Conservation (phyloP, 30 jellyfish, hydroid and myxozoan species). For the Clytia hemisphaerica region DNA sequence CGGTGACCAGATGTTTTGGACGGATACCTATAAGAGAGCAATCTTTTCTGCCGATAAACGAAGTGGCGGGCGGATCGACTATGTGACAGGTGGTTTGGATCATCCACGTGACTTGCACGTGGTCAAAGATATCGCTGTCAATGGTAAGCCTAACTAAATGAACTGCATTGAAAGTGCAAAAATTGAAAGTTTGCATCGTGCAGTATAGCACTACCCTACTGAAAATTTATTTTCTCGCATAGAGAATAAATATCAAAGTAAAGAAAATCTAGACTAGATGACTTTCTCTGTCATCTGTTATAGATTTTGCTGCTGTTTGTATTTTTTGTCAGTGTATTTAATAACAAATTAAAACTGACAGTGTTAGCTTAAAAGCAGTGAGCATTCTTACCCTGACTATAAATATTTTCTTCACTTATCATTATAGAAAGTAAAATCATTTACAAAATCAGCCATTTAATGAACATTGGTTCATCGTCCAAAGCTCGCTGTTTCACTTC, state of each 20-base stretch:
- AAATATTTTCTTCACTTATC: too few species aligned
- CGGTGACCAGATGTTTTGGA: constrained; percentile 24
- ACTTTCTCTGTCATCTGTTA: too few species aligned
- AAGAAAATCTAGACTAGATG: too few species aligned
- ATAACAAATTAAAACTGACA: too few species aligned
- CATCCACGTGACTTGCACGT: constrained; percentile 31
- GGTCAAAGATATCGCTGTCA: not conserved
- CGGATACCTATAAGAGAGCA: constrained; percentile 24
- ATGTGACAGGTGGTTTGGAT: constrained; percentile 39
- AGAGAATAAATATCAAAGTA: too few species aligned
- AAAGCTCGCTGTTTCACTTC: not conserved
- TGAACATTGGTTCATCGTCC: not conserved
- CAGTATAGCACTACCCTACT: not conserved
- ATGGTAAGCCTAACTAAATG: not conserved
- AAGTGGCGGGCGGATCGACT: constrained; percentile 35
- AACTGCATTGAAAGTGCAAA: not conserved
- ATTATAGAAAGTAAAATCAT: too few species aligned
- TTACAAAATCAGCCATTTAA: not conserved
- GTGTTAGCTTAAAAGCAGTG: too few species aligned
- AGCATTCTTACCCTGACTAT: too few species aligned
- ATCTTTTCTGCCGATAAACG: constrained; percentile 34
- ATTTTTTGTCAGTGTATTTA: too few species aligned
- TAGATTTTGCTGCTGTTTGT: too few species aligned
- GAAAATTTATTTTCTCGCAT: too few species aligned
- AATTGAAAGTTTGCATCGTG: not conserved